phyloP scores from a whole-genome alignment of 2,113 vertebrate genomes.

The Elanus axillaris region DNA sequence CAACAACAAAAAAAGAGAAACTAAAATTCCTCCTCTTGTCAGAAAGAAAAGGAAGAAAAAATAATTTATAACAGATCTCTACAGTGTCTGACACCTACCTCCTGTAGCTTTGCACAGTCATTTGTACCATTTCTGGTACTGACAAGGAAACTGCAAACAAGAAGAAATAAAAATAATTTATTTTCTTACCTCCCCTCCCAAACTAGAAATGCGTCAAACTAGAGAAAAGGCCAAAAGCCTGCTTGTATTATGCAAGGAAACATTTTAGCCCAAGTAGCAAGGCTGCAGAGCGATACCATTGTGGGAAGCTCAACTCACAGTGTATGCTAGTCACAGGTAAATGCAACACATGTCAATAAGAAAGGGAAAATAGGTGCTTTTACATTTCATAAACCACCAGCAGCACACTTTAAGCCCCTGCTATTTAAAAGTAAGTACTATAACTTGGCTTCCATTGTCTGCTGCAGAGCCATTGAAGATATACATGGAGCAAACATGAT shows the following conservation, averaged over 20 bases:
- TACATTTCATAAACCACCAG: not conserved
- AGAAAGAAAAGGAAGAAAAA: not conserved
- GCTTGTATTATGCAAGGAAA: not conserved
- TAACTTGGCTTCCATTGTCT: not conserved
- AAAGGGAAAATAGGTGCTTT: not conserved
- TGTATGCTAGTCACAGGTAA: not conserved
- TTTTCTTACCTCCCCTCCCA: not conserved
- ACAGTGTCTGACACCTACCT: conserved; percentile 66
- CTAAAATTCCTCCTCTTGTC: not conserved
- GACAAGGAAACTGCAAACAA: conserved; percentile 66
- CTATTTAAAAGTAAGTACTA: not conserved
- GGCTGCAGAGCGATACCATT: not conserved
- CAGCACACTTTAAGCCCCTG: not conserved
- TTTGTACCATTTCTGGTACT: conserved; percentile 61
- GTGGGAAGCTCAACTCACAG: not conserved
- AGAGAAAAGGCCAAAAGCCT: not conserved
- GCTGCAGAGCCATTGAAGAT: not conserved
- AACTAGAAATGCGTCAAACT: not conserved
- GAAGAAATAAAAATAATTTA: not conserved
- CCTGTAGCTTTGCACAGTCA: conserved; percentile 71
- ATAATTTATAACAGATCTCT: not conserved
- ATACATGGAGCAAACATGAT: not conserved
- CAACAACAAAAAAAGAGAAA: not conserved
- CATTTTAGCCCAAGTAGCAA: not conserved
- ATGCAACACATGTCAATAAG: not conserved